Evolutionary conservation across 2,888 invertebrate species (phyloP).

Genomic region (Aphodius sticticus): DNA sequence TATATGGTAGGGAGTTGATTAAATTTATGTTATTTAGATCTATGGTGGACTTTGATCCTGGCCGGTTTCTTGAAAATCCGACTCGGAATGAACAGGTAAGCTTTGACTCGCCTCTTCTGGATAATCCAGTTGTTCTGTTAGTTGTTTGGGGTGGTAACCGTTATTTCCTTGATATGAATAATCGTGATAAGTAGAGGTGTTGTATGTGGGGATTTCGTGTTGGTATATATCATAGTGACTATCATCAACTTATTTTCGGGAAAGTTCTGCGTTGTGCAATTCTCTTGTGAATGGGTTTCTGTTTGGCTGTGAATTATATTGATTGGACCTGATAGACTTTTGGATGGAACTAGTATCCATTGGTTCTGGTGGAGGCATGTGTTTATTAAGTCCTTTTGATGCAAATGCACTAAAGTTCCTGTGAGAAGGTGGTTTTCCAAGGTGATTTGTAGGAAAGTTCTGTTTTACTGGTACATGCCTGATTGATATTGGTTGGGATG

Average conservation of each 20-base stretch:
- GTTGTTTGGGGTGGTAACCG: neutral
- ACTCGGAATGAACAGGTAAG: too few relatives aligned
- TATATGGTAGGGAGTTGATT: conserved; percentile 22
- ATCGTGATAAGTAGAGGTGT: too few relatives aligned
- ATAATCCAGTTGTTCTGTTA: neutral
- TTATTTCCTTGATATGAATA: too few relatives aligned
- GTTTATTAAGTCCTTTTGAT: too few relatives aligned
- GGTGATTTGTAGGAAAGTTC: neutral
- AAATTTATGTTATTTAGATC: conserved; percentile 6
- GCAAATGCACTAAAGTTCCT: neutral
- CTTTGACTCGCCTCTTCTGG: neutral
- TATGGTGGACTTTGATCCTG: neutral
- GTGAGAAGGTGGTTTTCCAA: conserved; percentile 5
- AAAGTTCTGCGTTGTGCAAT: too few relatives aligned
- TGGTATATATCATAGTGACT: neutral
- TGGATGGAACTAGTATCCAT: neutral
- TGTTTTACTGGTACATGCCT: neutral
- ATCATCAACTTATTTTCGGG: neutral
- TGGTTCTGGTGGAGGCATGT: neutral
- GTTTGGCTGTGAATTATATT: neutral
- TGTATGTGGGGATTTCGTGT: neutral
- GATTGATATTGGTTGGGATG: neutral
- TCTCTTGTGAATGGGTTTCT: too few relatives aligned
- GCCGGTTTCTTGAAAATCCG: too few relatives aligned
- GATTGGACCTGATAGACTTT: neutral